Base-by-base conservation (phyloP, 2,888 invertebrate species). In the Hyposoter dolosus region DNA sequence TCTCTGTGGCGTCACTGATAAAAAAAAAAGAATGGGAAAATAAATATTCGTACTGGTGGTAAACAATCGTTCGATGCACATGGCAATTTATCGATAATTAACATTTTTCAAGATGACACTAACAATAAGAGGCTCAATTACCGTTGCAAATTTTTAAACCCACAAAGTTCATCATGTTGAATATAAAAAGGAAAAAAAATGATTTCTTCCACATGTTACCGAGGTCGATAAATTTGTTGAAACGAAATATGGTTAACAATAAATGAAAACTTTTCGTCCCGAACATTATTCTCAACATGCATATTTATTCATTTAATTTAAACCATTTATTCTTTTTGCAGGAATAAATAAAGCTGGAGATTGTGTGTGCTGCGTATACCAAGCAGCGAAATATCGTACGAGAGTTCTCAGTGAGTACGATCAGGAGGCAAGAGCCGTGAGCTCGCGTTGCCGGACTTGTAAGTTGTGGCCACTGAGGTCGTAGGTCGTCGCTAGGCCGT, bases 381-480 rank as follows among this genome's bases (percentile, higher is more conserved):
- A 81, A 72, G 76, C 79, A 82, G 88, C 90, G 6, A 17, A 80
- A 63, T 72, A 71, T 72, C 72, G 65, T 65, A 40, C 23, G 6
- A 90, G 87, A 88, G 82, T 63, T 47, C 63, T 60, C 69, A 43
- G 63, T 12, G 56, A 28, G 60, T 60, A 60, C 28, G 12, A 56
- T n/a, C 40, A 65, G 76, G 23, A 69, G 63, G 56, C 28, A 60
- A 32, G 32, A 43, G 76, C 60, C 80, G 71, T 32, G 65, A 71
- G 78, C 75, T 60, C 45, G 80, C 76, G 84, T 86, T 83, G 66
- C 82, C 79, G 85, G 83, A 83, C 86, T 86, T 83, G 92, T 93
- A 93, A 93, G 91, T 93, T 93, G 93, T 92, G 89, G 92, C 90
- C 90, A 84, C 88, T 88, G 88, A 90, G 93, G 93, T 93, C 93